Percentiles rank a stretch among this genome's conserved stretches.
These are phyloP conservation scores for Nephrotoma flavescens DNA, from an alignment of 2,888 invertebrate species.

Conservation along the genomic window DNA sequence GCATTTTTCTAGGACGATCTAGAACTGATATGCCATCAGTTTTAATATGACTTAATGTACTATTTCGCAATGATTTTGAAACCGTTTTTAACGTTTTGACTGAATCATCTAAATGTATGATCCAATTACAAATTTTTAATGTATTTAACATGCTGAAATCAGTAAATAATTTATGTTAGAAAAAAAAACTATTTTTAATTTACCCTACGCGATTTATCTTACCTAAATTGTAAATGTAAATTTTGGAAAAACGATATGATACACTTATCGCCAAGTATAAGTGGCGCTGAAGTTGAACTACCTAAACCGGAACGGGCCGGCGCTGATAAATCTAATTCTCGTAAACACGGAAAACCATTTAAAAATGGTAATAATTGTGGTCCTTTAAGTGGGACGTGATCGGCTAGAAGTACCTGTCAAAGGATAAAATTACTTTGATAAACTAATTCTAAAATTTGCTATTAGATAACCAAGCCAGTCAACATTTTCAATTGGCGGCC, in stretches of 20 bases:
- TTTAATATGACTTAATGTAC: constrained; percentile 22
- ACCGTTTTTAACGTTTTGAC: constrained; percentile 19
- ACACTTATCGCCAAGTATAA: constrained; percentile 34
- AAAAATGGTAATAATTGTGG: constrained; percentile 35
- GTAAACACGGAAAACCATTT: constrained; percentile 34
- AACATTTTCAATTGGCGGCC: no score
- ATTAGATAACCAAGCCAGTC: neutral
- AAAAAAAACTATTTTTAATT: neutral
- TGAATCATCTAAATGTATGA: constrained; percentile 21
- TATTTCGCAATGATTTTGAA: constrained; percentile 20
- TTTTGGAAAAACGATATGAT: constrained; percentile 33
- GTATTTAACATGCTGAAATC: constrained; percentile 19
- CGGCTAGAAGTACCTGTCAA: constrained; percentile 31
- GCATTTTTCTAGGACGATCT: constrained; percentile 19
- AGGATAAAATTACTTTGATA: neutral
- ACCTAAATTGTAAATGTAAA: constrained; percentile 31
- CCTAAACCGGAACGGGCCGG: constrained; percentile 32
- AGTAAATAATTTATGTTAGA: no score
- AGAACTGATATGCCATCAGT: constrained; percentile 21
- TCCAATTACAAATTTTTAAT: constrained; percentile 23
- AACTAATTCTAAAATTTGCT: neutral
- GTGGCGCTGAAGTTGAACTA: constrained; percentile 23
- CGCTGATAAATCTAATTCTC: constrained; percentile 35
- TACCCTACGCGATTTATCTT: constrained; percentile 8
- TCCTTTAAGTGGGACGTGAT: constrained; percentile 32